Conservation (phyloP, 1,140 invertebrate species). For the Lutraria rhynchaena region DNA sequence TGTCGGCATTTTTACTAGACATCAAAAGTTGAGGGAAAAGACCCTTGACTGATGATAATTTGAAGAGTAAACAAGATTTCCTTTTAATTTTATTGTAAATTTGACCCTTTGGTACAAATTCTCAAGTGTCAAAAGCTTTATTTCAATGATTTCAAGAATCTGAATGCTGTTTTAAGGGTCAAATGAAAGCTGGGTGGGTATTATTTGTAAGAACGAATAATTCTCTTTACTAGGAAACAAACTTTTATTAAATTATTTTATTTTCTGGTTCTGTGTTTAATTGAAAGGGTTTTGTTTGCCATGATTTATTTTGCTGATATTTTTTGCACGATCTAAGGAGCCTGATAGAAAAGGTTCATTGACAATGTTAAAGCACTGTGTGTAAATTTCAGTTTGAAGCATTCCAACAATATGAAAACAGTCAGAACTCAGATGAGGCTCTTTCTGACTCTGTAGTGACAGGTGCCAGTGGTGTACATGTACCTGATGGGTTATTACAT, state of each 20-base stretch:
- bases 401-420: background rate
- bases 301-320: background rate
- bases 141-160: too few species aligned
- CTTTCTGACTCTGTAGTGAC: background rate
- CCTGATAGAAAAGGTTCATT: background rate
- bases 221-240: background rate
- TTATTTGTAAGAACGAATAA: background rate
- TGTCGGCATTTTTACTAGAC: background rate
- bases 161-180: too few species aligned
- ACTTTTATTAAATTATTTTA: background rate
- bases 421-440: background rate
- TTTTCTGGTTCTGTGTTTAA: background rate
- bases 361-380: background rate
- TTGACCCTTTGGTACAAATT: too few species aligned
- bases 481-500: conserved; percentile 27
- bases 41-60: background rate
- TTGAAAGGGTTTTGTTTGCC: background rate
- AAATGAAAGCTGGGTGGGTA: background rate
- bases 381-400: conserved; percentile 7
- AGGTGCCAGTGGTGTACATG: background rate
- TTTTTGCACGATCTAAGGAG: too few species aligned
- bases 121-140: too few species aligned
- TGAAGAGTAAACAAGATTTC: background rate
- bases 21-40: too few species aligned
- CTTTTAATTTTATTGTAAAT: too few species aligned